These are phyloP conservation scores for Peromyscus maniculatus DNA, from an alignment of 2,113 vertebrate genomes.

Conservation along the genomic window DNA sequence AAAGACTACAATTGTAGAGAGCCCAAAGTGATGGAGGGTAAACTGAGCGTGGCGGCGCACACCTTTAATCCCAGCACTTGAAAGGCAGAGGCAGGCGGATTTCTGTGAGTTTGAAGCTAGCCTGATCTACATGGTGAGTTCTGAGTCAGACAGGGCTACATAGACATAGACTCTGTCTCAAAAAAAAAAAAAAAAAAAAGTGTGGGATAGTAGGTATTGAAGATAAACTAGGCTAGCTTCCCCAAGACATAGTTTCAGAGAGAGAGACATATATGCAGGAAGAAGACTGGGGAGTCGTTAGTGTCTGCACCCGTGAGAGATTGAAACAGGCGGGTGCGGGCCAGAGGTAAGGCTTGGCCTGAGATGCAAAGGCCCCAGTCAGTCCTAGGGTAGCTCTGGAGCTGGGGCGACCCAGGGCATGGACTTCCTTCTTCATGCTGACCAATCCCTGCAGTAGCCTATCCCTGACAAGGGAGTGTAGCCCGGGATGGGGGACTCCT, in stretches of 20 bases:
- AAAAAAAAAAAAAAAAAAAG: neutral
- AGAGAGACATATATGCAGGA: neutral
- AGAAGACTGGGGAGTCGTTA: neutral
- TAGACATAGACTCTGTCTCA: neutral
- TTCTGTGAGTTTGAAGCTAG: neutral
- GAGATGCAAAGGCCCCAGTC: neutral
- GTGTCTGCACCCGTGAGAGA: neutral
- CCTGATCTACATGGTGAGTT: neutral
- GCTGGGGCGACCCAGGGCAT: too few relatives aligned
- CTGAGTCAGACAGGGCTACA: neutral
- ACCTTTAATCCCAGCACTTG: neutral
- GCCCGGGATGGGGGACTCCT: neutral
- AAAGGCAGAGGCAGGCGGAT: neutral
- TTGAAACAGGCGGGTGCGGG: neutral
- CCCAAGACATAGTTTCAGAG: neutral
- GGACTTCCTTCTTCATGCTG: neutral
- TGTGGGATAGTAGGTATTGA: neutral
- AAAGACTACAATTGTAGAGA: neutral
- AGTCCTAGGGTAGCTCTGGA: neutral
- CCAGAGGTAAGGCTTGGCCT: neutral
- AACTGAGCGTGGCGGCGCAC: accelerated
- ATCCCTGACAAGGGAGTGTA: neutral
- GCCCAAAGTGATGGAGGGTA: neutral
- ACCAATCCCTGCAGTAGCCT: neutral
- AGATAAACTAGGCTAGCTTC: neutral